These are phyloP conservation scores for Acanthis flammea DNA, from an alignment of 2,797 vertebrate species.

Conservation along the genomic window DNA sequence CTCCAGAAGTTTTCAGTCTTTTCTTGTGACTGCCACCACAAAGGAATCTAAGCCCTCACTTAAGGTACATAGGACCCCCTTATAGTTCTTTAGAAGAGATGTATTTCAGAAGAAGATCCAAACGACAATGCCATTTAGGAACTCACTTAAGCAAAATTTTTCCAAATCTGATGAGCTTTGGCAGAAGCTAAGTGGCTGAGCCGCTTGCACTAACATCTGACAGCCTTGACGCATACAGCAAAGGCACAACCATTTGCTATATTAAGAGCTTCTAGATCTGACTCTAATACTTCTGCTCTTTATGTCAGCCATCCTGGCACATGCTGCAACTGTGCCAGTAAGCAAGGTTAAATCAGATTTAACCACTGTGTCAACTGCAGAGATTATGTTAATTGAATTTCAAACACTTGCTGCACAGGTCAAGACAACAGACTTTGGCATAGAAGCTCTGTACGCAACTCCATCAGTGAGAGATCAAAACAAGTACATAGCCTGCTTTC, in stretches of 20 bases:
- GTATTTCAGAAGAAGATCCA: background rate
- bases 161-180: background rate
- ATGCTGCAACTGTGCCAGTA: background rate
- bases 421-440: background rate
- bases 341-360: background rate
- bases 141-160: background rate
- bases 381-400: background rate
- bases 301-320: background rate
- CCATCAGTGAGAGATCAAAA: background rate
- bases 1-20: background rate
- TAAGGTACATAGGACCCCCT: accelerated
- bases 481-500: background rate
- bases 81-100: background rate
- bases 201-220: background rate
- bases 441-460: background rate
- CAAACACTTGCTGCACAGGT: background rate
- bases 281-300: background rate
- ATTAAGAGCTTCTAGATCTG: background rate
- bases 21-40: background rate
- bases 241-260: background rate
- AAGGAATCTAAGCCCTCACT: background rate
- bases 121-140: background rate
- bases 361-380: background rate
- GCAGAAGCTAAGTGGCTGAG: background rate
- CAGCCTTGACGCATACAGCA: background rate